These are phyloP conservation scores for Erithacus rubecula DNA, from an alignment of 2,797 vertebrate species.

Conservation along the genomic window DNA sequence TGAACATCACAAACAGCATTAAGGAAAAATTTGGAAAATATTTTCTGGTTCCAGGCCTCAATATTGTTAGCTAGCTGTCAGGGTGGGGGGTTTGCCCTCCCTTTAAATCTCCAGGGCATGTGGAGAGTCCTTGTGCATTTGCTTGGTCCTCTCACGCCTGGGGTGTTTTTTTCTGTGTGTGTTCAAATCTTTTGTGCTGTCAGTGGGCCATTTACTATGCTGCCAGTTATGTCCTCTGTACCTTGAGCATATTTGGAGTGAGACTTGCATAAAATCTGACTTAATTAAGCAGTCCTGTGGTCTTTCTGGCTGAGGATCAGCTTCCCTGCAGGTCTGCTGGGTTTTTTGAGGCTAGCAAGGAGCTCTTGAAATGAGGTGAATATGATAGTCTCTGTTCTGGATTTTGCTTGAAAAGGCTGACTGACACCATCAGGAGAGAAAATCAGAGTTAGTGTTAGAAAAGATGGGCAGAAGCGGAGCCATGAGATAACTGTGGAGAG, in stretches of 20 bases:
- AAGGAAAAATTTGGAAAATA: not conserved
- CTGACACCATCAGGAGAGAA: not conserved
- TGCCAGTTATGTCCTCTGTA: not conserved
- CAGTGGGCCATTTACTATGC: not conserved
- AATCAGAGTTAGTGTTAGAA: not conserved
- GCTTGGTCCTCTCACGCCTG: not conserved
- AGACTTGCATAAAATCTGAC: constrained; percentile 30
- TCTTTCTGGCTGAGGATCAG: not conserved
- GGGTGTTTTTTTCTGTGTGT: not conserved
- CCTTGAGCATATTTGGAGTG: constrained; percentile 3
- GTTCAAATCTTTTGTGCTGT: not conserved
- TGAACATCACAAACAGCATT: not conserved
- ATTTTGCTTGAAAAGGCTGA: not conserved
- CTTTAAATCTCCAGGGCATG: not conserved
- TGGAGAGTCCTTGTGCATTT: not conserved
- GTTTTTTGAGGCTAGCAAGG: not conserved
- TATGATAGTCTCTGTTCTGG: not conserved
- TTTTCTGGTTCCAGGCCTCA: not conserved
- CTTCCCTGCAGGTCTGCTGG: not conserved
- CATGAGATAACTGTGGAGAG: not conserved
- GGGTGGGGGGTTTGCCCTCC: not conserved
- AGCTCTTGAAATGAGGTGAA: not conserved
- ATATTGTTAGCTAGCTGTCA: not conserved
- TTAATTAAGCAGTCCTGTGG: constrained; percentile 27
- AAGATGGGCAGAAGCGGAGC: not conserved